Base-by-base conservation (phyloP, 2,888 invertebrate species). In the Melanostoma scalare region DNA sequence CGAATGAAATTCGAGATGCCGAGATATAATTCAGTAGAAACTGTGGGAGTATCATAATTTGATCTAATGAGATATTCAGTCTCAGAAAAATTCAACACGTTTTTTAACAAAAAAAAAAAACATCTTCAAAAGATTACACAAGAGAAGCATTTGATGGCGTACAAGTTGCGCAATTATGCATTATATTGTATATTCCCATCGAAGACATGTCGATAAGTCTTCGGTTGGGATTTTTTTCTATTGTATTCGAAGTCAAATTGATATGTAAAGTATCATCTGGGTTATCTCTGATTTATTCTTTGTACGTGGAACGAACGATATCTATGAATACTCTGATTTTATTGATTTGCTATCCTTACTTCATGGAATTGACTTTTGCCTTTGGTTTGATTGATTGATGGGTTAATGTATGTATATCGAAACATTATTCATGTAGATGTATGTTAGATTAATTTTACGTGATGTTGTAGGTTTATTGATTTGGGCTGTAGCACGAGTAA, bases 281-380 rank as follows among this genome's bases (percentile, higher is more conserved):
- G 53, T 42, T 30, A 38, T 58, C 52, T 52, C 9, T 72, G 65
- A 67, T 76, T 69, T 69, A 67, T 78, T 63, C 63, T 38, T 33
- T 20, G 20, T 40, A 10, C n/a, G 33, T 33, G 44, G 31, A 69
- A 33, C 44, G 50, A 46, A 38, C 46, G 6, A 38, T 50, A 50
- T 63, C 38, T 71, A 77, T 71, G 61, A 63, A 77, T 36, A 56
- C 61, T 56, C 44, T 71, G 53, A 53, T 53, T 55, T 40, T 76
- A 69, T 69, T 55, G 55, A 56, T 76, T 33, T 71, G 56, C 38
- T 31, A 20, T 63, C 56, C 44, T 58, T 56, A 68, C 55, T 61
- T 40, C 42, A 71, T 71, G 63, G 63, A 35, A 56, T 71, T 71
- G 69, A 71, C 71, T 72, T 72, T 44, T 72, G 52, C 20, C 38